phyloP scores from a whole-genome alignment of 2,113 vertebrate genomes.

The Pteropus alecto region DNA sequence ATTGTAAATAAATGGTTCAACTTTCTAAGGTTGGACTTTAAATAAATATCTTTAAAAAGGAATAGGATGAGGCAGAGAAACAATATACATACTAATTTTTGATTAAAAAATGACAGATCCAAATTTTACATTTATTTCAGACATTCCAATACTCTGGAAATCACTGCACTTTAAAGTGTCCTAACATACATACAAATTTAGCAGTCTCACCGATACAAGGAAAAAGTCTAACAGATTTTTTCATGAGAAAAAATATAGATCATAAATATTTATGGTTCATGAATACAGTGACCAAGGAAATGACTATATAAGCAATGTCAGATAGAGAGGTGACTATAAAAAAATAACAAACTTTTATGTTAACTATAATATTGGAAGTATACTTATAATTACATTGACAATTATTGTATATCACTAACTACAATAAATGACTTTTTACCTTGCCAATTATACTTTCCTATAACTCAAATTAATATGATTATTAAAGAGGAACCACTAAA shows the following conservation, averaged over 20 bases:
- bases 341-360: background rate
- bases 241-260: background rate
- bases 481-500: background rate
- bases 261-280: background rate
- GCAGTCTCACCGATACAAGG: background rate
- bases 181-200: background rate
- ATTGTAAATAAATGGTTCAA: background rate
- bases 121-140: conserved; percentile 16
- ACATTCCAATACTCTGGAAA: background rate
- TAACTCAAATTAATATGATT: background rate
- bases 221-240: background rate
- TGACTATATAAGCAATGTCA: background rate
- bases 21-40: background rate
- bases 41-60: conserved; percentile 17
- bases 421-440: background rate
- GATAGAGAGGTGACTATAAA: background rate
- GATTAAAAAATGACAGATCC: background rate
- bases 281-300: background rate
- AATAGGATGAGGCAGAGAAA: background rate
- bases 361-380: background rate
- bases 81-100: background rate
- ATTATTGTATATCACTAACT: background rate
- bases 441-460: background rate
- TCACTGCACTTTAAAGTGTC: background rate
- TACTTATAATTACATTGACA: background rate